These are phyloP conservation scores for Thelaira solivaga DNA, from an alignment of 2,888 invertebrate genomes.

Conservation along the genomic window DNA sequence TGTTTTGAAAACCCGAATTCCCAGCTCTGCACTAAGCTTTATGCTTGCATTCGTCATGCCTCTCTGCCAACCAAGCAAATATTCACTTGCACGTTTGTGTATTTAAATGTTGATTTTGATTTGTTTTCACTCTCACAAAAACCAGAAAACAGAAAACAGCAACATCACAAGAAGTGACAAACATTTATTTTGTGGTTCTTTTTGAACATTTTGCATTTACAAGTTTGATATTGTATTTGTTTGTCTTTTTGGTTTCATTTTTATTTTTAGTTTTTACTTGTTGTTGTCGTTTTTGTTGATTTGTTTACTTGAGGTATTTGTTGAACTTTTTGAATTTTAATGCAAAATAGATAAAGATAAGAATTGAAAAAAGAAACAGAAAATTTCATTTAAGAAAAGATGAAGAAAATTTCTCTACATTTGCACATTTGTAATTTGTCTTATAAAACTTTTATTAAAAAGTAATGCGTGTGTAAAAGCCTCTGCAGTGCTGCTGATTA, in stretches of 20 bases:
- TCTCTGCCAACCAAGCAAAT: neutral
- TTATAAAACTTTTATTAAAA: slow-evolving; percentile 1
- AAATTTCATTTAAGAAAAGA: slow-evolving; percentile 21
- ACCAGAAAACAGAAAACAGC: slow-evolving; percentile 26
- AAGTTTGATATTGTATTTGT: slow-evolving; percentile 21
- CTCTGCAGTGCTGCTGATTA: too few relatives aligned
- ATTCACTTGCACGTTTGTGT: neutral
- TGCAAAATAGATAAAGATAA: slow-evolving; percentile 30
- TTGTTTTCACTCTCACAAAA: slow-evolving; percentile 34
- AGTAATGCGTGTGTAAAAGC: neutral
- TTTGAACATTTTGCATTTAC: slow-evolving; percentile 47
- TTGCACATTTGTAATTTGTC: slow-evolving; percentile 3
- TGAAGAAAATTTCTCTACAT: slow-evolving; percentile 21
- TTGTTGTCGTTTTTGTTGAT: slow-evolving; percentile 41
- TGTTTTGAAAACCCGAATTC: slow-evolving; percentile 4
- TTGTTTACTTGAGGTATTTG: slow-evolving; percentile 59
- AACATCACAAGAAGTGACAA: slow-evolving; percentile 53
- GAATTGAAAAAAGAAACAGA: slow-evolving; percentile 34
- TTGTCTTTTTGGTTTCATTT: neutral
- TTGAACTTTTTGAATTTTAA: slow-evolving; percentile 37
- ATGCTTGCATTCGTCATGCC: neutral
- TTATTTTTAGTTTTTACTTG: neutral
- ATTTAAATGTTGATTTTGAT: slow-evolving; percentile 22
- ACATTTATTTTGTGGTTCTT: slow-evolving; percentile 60
- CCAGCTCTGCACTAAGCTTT: slow-evolving; percentile 27